phyloP scores from a whole-genome alignment of 2,113 vertebrate species.

The Corythaixoides concolor region DNA sequence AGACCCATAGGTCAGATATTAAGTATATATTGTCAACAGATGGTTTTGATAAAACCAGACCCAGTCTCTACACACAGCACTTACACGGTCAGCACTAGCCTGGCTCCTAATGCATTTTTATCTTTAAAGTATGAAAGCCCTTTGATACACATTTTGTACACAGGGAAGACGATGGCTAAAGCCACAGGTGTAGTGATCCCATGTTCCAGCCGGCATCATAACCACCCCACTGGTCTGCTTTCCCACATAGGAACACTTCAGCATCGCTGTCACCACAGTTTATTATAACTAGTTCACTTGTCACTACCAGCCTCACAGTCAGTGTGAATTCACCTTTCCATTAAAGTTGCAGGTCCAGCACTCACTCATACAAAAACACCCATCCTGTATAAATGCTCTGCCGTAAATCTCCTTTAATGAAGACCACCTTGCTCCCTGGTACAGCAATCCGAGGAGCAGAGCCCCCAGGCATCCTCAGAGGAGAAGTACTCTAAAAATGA shows the following conservation, averaged over 20 bases:
- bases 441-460: background rate
- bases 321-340: background rate
- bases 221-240: background rate
- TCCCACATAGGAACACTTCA: background rate
- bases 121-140: background rate
- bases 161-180: background rate
- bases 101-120: background rate
- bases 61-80: background rate
- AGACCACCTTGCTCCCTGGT: background rate
- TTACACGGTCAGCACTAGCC: background rate
- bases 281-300: background rate
- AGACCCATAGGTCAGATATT: background rate
- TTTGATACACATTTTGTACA: background rate
- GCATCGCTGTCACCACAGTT: background rate
- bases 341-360: background rate
- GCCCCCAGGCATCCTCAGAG: background rate
- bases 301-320: background rate
- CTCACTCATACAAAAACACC: background rate
- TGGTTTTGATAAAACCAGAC: background rate
- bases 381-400: background rate
- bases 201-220: rapidly evolving
- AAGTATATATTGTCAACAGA: background rate
- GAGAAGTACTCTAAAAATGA: background rate
- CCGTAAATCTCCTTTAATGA: background rate
- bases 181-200: background rate